Conservation (phyloP, 2,888 invertebrate species). For the Synergus umbraculus region DNA sequence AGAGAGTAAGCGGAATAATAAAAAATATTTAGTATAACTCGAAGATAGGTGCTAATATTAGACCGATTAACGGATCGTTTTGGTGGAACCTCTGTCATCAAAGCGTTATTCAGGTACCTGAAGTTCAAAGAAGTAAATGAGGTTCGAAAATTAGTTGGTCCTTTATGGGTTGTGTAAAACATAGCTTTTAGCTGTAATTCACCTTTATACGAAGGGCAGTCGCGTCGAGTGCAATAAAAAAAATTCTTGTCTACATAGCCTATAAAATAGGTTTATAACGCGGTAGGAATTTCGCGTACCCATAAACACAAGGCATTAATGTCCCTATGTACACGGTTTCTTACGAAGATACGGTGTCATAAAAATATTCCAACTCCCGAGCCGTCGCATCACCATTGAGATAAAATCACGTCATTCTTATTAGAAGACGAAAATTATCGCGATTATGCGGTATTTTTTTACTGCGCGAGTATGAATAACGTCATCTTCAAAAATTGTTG, state of each 20-base stretch:
- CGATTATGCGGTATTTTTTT: constrained; percentile 57
- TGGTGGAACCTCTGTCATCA: neutral
- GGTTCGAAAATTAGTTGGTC: constrained; percentile 51
- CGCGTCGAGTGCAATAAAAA: constrained; percentile 58
- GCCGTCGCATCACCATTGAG: constrained; percentile 7
- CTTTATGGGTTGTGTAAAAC: constrained; percentile 68
- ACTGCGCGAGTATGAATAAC: constrained; percentile 31
- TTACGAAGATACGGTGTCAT: neutral
- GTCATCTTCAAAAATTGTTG: neutral
- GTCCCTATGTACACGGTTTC: constrained; percentile 49
- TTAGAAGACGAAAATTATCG: constrained; percentile 58
- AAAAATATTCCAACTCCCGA: neutral
- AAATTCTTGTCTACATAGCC: constrained; percentile 70
- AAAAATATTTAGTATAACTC: neutral
- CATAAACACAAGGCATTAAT: constrained; percentile 66
- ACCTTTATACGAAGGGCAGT: constrained; percentile 64
- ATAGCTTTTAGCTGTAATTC: constrained; percentile 73
- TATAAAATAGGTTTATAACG: constrained; percentile 76
- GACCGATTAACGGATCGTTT: neutral
- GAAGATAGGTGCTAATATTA: neutral
- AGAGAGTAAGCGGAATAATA: too few relatives aligned
- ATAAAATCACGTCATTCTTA: constrained; percentile 55
- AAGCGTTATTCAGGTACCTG: neutral
- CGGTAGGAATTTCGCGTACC: constrained; percentile 74
- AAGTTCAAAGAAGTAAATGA: constrained; percentile 42